phyloP scores from a whole-genome alignment of 2,888 invertebrate species.

The Pharmacophagus antenor region DNA sequence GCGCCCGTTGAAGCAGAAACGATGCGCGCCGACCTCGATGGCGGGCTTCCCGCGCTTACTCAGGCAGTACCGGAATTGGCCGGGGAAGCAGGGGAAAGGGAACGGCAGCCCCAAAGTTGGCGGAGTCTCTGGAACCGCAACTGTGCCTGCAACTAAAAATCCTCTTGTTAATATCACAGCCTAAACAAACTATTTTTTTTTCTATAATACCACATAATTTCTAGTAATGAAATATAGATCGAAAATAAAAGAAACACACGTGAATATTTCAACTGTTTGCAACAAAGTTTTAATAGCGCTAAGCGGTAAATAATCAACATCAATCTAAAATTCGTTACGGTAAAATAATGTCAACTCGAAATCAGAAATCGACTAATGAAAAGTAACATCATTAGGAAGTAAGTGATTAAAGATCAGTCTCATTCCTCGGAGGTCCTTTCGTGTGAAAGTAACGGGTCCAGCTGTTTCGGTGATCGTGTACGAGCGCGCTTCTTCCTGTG shows the following conservation, averaged over 20 bases:
- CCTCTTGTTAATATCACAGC: slow-evolving; percentile 43
- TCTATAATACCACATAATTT: neutral
- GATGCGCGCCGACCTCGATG: slow-evolving; percentile 74
- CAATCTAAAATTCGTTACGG: neutral
- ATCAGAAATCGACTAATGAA: too few relatives aligned
- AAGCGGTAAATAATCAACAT: neutral
- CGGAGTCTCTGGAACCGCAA: slow-evolving; percentile 49
- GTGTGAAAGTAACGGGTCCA: neutral
- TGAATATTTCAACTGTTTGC: too few relatives aligned
- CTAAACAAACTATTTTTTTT: neutral
- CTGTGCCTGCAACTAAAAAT: slow-evolving; percentile 64
- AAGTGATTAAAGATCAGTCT: neutral
- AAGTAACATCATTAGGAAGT: neutral
- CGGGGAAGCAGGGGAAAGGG: slow-evolving; percentile 74
- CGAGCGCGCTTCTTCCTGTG: slow-evolving; percentile 27
- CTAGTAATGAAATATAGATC: neutral
- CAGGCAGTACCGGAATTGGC: slow-evolving; percentile 74
- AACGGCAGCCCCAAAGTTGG: slow-evolving; percentile 72
- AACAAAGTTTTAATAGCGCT: too few relatives aligned
- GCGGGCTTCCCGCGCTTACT: slow-evolving; percentile 76
- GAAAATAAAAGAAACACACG: too few relatives aligned
- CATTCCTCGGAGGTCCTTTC: neutral
- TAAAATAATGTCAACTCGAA: neutral
- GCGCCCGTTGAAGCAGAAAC: slow-evolving; percentile 75
- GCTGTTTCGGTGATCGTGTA: neutral